Conservation (phyloP, 2,888 invertebrate genomes). For the Eumacrocentrus americanus region DNA sequence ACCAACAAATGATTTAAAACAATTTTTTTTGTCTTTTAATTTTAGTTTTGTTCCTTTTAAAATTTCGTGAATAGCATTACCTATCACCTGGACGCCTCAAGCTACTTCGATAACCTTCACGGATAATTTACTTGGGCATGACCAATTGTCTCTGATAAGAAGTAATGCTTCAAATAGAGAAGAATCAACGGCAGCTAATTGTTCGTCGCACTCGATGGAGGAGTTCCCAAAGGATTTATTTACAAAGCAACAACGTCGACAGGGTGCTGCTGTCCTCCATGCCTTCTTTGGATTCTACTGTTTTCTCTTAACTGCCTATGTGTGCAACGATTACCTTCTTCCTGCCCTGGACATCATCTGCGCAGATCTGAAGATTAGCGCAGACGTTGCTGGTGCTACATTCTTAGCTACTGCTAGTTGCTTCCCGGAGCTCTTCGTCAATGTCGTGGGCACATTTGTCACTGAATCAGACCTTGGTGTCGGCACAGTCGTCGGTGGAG, state of each 20-base stretch:
- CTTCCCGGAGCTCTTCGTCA: constrained; percentile 92
- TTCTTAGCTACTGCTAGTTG: constrained; percentile 97
- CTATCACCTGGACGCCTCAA: no score
- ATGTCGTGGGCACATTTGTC: constrained; percentile 85
- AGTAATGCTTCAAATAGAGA: not conserved
- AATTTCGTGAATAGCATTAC: no score
- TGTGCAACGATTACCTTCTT: constrained; percentile 92
- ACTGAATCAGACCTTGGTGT: constrained; percentile 85
- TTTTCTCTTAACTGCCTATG: constrained; percentile 83
- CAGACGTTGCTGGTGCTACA: constrained; percentile 95
- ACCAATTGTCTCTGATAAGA: not conserved
- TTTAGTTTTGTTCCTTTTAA: no score
- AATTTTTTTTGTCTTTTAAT: no score
- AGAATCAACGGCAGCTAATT: constrained; percentile 31
- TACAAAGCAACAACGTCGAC: constrained; percentile 69
- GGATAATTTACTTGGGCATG: not conserved
- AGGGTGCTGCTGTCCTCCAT: constrained; percentile 81
- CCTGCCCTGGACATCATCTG: constrained; percentile 89
- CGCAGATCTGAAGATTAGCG: constrained; percentile 74
- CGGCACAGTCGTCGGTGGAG: constrained; percentile 86
- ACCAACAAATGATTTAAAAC: no score
- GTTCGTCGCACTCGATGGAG: constrained; percentile 60
- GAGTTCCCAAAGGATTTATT: constrained; percentile 70
- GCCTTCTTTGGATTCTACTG: constrained; percentile 80
- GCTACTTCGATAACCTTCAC: no score